phyloP scores from a whole-genome alignment of 2,888 invertebrate species.

The Helicoverpa assulta region DNA sequence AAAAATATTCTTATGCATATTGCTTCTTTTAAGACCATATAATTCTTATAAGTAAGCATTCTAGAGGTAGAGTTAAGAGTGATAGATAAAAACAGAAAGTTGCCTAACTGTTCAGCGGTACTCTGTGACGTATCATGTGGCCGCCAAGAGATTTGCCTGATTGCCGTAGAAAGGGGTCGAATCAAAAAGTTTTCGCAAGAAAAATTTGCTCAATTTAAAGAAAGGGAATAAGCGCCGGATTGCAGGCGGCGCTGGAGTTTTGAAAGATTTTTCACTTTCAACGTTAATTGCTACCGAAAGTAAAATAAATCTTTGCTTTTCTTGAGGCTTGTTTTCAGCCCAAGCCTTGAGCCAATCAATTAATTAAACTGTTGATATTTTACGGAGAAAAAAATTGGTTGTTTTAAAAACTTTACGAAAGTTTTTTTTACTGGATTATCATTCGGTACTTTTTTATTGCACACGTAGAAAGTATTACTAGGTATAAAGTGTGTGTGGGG shows the following conservation, averaged over 20 bases:
- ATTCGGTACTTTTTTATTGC: constrained; percentile 12
- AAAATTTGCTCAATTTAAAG: constrained; percentile 88
- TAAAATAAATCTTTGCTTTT: constrained; percentile 88
- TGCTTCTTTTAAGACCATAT: no score
- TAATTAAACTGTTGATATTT: constrained; percentile 84
- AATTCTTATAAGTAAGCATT: no score
- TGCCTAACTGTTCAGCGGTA: constrained; percentile 21
- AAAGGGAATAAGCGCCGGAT: constrained; percentile 83
- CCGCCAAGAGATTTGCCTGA: constrained; percentile 81
- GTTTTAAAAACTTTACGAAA: constrained; percentile 30
- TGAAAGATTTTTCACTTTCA: constrained; percentile 89
- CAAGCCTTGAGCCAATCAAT: constrained; percentile 84
- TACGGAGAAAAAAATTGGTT: constrained; percentile 45
- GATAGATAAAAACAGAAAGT: background rate
- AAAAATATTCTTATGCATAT: no score
- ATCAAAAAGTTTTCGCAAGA: constrained; percentile 86
- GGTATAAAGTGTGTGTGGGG: constrained; percentile 57
- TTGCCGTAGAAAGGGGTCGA: constrained; percentile 86
- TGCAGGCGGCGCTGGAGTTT: constrained; percentile 77
- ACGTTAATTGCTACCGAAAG: constrained; percentile 87
- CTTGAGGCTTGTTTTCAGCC: constrained; percentile 79
- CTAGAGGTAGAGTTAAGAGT: no score
- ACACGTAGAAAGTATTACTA: constrained; percentile 29
- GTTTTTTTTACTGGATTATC: constrained; percentile 14
- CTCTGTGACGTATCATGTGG: constrained; percentile 70